phyloP scores from a whole-genome alignment of 2,113 vertebrate genomes.

The Aspiorhynchus laticeps region DNA sequence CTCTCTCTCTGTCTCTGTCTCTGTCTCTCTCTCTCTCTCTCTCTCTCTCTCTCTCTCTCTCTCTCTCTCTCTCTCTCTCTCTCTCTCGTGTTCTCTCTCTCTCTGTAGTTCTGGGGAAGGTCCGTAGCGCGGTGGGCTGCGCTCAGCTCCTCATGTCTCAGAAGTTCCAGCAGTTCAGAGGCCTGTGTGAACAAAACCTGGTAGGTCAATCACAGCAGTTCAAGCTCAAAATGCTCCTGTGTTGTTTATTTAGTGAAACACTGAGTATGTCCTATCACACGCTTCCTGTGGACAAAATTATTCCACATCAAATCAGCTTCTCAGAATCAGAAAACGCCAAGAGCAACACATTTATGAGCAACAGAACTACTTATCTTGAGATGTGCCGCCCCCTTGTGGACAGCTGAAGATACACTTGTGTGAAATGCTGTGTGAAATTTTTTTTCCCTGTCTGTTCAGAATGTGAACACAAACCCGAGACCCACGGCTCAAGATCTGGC shows the following conservation, averaged over 20 bases:
- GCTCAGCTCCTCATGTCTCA: slow-evolving; percentile 80
- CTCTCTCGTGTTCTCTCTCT: slow-evolving; percentile 48
- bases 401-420: neutral
- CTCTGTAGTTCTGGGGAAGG: slow-evolving; percentile 89
- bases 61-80: neutral
- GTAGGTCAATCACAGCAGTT: slow-evolving; percentile 74
- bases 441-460: slow-evolving; percentile 71
- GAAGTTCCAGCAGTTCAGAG: slow-evolving; percentile 98
- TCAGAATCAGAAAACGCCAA: neutral
- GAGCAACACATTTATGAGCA: neutral
- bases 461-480: slow-evolving; percentile 91
- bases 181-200: slow-evolving; percentile 98
- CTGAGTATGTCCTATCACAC: neutral
- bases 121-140: slow-evolving; percentile 87
- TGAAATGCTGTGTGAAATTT: neutral
- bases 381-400: slow-evolving; percentile 50
- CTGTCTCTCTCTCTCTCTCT: neutral
- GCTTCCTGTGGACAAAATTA: neutral
- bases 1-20: no score
- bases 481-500: slow-evolving; percentile 96
- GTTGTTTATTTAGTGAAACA: neutral
- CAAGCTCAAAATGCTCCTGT: neutral
- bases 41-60: slow-evolving; percentile 22
- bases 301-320: neutral
- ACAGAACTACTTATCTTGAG: neutral